Conservation (phyloP, 2,888 invertebrate genomes). For the Ormyrus thymus region DNA sequence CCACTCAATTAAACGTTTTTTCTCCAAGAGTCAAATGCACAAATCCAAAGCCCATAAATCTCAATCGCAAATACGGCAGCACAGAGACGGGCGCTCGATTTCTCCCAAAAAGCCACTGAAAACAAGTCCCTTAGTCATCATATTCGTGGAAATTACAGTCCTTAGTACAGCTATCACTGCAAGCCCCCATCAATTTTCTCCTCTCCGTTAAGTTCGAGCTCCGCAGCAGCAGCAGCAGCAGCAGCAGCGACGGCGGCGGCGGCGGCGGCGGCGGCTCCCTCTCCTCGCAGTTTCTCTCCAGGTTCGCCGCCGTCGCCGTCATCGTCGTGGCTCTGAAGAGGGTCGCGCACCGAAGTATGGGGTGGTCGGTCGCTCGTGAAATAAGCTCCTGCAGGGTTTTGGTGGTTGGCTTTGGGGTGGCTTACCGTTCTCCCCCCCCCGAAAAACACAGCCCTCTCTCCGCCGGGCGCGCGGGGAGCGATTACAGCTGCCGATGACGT, state of each 20-base stretch:
- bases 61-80: too few relatives aligned
- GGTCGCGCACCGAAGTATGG: slow-evolving; percentile 31
- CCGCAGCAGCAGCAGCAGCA: background rate
- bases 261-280: too few relatives aligned
- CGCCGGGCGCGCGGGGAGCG: slow-evolving; percentile 56
- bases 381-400: slow-evolving; percentile 74
- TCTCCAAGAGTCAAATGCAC: too few relatives aligned
- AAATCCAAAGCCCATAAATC: too few relatives aligned
- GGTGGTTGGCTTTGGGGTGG: slow-evolving; percentile 72
- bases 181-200: slow-evolving; percentile 37
- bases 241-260: too few relatives aligned
- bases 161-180: slow-evolving; percentile 15
- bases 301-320: too few relatives aligned
- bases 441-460: slow-evolving; percentile 58
- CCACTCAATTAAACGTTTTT: too few relatives aligned
- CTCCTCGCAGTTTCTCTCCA: too few relatives aligned
- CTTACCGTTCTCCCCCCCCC: slow-evolving; percentile 61
- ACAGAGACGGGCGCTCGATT: too few relatives aligned
- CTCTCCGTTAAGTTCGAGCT: slow-evolving; percentile 33
- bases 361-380: slow-evolving; percentile 71
- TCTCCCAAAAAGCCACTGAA: background rate
- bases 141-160: slow-evolving; percentile 23
- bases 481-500: slow-evolving; percentile 73
- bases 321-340: too few relatives aligned
- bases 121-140: slow-evolving; percentile 22